A percentile compares a stretch with the other conserved stretches of the same genome.
These are phyloP conservation scores for Cylloceria caligata DNA, from an alignment of 2,888 invertebrate species.

Conservation along the genomic window DNA sequence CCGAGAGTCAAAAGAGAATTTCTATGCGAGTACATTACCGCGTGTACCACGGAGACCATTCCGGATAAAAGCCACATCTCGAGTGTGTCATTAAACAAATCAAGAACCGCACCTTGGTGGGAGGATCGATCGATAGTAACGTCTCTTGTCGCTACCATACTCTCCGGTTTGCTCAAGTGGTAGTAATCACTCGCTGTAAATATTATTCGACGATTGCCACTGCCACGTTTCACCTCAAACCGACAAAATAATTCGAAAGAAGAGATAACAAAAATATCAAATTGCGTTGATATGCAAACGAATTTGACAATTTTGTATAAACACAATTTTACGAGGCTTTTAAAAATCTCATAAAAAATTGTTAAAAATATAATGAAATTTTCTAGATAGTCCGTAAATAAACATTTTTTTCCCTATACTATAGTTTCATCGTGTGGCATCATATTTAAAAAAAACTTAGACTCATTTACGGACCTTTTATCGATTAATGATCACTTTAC, in stretches of 20 bases:
- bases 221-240: slow-evolving; percentile 68
- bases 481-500: too few species aligned
- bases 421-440: too few species aligned
- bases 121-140: slow-evolving; percentile 75
- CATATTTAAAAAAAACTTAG: too few species aligned
- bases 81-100: slow-evolving; percentile 58
- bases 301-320: background rate
- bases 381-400: too few species aligned
- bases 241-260: background rate
- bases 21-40: slow-evolving; percentile 2
- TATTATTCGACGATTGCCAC: slow-evolving; percentile 61
- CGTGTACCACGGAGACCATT: slow-evolving; percentile 7
- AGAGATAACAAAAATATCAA: background rate
- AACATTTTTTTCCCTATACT: too few species aligned
- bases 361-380: too few species aligned
- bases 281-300: background rate
- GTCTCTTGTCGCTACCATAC: slow-evolving; percentile 69
- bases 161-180: slow-evolving; percentile 70
- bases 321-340: background rate
- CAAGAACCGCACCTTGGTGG: slow-evolving; percentile 74
- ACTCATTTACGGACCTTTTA: too few species aligned
- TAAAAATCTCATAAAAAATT: too few species aligned
- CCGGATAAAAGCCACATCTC: slow-evolving; percentile 48
- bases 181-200: slow-evolving; percentile 72
- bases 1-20: slow-evolving; percentile 7